Evolutionary conservation across 2,797 vertebrate genomes (phyloP), one percentile per base, ranked within the genome.

Genomic region (Emys orbicularis): DNA sequence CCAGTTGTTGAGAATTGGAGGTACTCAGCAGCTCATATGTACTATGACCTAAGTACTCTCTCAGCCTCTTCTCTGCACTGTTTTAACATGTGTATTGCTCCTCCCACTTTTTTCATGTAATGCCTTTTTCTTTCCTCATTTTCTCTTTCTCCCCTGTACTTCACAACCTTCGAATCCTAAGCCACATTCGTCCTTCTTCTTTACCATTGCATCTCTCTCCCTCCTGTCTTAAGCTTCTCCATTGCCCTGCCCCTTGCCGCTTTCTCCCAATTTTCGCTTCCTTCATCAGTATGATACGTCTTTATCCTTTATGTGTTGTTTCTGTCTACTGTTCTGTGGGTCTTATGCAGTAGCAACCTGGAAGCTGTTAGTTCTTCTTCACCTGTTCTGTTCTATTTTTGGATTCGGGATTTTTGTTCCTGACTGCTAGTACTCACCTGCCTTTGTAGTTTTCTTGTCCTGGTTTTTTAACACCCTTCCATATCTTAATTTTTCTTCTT

Each of bases 321-420:
- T 61, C 52, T 54, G 25, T 13, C 44, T 84, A 8, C 49, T 53
- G 65, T 29, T 72, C 86, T 47, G 61, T 57, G 92, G 72, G 77
- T 79, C 87, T 94, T 80, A 96, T 57, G 68, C 83, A 92, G 92
- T 79, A 87, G 76, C 54, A 96, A 77, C 87, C 94, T 93, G 91
- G 90, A 90, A 97, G 92, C 93, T 92, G 88, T 94, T 97, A 92
- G 83, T 89, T 89, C 95, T 95, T 97, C 96, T 91, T 96, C 50
- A 77, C 90, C 18, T 23, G n/a, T 68, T 68, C n/a, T 68, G 65
- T 37, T 68, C 96, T 96, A 95, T 97, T 97, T 95, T 94, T 83
- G 53, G 92, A 93, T 19, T 53, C 49, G 59, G 79, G 47, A 44
- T 68, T 93, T 97, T 90, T 94, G 90, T 96, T 87, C 91, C 96